Evolutionary conservation across 2,113 vertebrate species (phyloP).

Genomic region (Salvelinus namaycush): DNA sequence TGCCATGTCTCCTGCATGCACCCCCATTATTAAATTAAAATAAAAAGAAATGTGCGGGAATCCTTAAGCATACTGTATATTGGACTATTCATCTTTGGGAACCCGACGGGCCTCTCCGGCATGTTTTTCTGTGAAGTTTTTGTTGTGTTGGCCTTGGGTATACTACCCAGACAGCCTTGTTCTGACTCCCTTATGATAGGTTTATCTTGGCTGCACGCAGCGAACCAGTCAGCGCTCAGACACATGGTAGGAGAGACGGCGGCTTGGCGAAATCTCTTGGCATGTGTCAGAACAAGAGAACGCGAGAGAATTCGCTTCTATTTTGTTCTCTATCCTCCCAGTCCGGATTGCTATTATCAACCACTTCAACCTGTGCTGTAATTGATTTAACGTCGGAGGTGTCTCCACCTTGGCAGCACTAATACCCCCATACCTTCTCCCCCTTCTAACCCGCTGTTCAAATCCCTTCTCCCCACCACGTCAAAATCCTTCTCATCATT

Average conservation of each 20-base stretch:
- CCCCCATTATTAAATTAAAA: slow-evolving; percentile 54
- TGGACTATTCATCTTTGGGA: slow-evolving; percentile 48
- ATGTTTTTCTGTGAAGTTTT: slow-evolving; percentile 25
- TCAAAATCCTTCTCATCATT: slow-evolving; percentile 8
- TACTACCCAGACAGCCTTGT: slow-evolving; percentile 3
- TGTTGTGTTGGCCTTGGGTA: background rate
- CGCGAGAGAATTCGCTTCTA: background rate
- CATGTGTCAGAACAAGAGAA: slow-evolving; percentile 7
- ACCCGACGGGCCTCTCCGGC: slow-evolving; percentile 16
- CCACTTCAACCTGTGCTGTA: slow-evolving; percentile 2
- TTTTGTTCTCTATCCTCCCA: background rate
- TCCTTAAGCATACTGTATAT: slow-evolving; percentile 31
- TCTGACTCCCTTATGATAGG: background rate
- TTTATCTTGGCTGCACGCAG: background rate
- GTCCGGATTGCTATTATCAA: slow-evolving; percentile 15
- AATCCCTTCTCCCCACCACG: slow-evolving; percentile 1
- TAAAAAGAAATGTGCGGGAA: slow-evolving; percentile 30
- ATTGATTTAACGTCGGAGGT: slow-evolving; percentile 23
- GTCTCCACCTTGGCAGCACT: slow-evolving; percentile 1
- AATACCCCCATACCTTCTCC: slow-evolving; percentile 7
- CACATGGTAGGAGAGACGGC: background rate
- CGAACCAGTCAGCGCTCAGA: background rate
- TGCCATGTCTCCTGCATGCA: slow-evolving; percentile 27
- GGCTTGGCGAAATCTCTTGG: background rate
- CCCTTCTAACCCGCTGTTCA: background rate